Conservation (phyloP, 2,113 vertebrate species). For the Phalacrocorax pelagicus region DNA sequence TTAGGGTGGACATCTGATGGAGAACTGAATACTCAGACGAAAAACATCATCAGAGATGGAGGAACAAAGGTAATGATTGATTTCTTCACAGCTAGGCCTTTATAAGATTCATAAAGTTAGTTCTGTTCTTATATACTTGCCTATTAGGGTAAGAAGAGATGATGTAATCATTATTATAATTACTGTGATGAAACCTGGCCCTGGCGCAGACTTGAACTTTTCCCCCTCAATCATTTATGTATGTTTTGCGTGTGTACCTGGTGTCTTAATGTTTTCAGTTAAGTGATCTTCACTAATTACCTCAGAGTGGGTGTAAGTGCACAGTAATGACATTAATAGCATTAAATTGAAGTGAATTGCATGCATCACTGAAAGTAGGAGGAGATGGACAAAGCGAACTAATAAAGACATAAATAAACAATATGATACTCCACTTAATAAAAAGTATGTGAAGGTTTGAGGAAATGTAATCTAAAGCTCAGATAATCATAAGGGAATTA, state of each 20-base stretch:
- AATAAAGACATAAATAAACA: background rate
- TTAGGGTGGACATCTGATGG: background rate
- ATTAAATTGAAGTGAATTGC: background rate
- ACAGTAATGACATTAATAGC: background rate
- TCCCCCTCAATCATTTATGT: background rate
- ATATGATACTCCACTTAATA: background rate
- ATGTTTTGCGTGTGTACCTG: background rate
- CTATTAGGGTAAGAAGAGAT: background rate
- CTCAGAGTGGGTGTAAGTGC: background rate
- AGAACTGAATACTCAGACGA: background rate
- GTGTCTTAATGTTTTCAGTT: background rate
- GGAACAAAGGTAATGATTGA: background rate
- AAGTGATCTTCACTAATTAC: background rate
- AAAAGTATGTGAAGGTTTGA: background rate
- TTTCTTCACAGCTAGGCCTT: background rate
- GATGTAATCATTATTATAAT: background rate
- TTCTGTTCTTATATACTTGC: background rate
- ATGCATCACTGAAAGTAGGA: background rate
- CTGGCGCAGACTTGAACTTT: background rate
- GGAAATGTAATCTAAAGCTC: background rate
- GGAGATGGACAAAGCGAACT: background rate
- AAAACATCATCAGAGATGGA: background rate
- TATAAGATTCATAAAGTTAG: background rate
- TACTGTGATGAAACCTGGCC: background rate
- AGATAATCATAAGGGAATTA: background rate